phyloP scores from a whole-genome alignment of 2,797 vertebrate species.

The Lophius americanus region DNA sequence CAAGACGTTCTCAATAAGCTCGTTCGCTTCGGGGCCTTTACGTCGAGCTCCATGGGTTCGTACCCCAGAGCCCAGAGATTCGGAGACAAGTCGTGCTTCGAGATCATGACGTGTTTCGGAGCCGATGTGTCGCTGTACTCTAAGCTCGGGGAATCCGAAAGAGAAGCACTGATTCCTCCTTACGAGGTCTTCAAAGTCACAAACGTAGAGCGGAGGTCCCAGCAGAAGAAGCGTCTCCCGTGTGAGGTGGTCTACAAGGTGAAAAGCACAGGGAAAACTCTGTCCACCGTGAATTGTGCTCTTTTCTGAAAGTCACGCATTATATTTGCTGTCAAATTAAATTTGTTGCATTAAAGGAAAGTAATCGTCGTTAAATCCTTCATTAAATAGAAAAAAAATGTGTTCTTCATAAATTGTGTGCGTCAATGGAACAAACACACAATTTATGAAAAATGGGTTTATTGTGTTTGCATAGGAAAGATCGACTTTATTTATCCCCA shows the following conservation, averaged over 20 bases:
- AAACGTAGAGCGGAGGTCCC: slow-evolving; percentile 17
- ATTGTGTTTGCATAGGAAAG: too few species aligned
- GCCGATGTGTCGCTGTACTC: slow-evolving; percentile 55
- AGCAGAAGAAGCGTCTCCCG: slow-evolving; percentile 26
- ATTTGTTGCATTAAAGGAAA: too few species aligned
- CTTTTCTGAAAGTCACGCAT: slow-evolving; percentile 11
- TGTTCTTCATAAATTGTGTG: too few species aligned
- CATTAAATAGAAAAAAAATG: too few species aligned
- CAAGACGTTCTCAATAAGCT: slow-evolving; percentile 26
- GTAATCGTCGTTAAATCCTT: too few species aligned
- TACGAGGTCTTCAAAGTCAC: slow-evolving; percentile 61
- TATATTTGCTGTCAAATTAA: background rate
- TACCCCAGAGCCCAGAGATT: slow-evolving; percentile 17
- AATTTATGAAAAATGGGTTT: too few species aligned
- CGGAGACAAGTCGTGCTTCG: slow-evolving; percentile 58
- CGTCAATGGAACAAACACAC: too few species aligned
- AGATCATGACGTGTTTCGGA: slow-evolving; percentile 47
- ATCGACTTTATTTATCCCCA: too few species aligned
- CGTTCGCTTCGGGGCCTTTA: slow-evolving; percentile 60
- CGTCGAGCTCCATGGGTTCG: slow-evolving; percentile 47
- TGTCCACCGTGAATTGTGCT: slow-evolving; percentile 51
- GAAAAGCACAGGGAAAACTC: slow-evolving; percentile 10
- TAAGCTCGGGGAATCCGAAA: slow-evolving; percentile 19
- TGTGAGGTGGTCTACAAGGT: slow-evolving; percentile 59
- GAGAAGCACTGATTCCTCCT: slow-evolving; percentile 59